Conservation (phyloP, 2,797 vertebrate species). For the Phoebastria nigripes region DNA sequence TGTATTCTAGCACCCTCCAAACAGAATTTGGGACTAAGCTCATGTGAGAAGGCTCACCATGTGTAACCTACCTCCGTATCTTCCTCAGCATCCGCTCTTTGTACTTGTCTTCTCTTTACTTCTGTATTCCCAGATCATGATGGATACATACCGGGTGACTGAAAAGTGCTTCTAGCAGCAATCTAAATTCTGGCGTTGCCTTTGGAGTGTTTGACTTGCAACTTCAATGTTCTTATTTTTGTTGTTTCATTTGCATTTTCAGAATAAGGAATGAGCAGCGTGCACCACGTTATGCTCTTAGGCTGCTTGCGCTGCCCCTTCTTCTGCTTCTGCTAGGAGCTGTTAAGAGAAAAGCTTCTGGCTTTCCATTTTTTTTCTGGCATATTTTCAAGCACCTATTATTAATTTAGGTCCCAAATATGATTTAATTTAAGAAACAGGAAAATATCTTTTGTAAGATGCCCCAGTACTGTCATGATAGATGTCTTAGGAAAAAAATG, state of each 20-base stretch:
- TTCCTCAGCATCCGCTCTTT: neutral
- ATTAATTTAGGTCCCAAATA: neutral
- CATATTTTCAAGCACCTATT: neutral
- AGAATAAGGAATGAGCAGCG: neutral
- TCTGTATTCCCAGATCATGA: neutral
- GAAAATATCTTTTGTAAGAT: neutral
- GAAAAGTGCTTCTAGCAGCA: neutral
- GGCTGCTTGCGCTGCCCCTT: neutral
- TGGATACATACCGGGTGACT: neutral
- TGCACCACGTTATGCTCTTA: neutral
- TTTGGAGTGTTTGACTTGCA: neutral
- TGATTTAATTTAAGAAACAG: neutral
- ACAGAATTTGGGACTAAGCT: neutral
- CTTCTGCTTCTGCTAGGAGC: neutral
- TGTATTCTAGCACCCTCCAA: neutral
- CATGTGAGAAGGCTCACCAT: neutral
- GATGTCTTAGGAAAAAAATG: neutral
- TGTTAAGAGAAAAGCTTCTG: neutral
- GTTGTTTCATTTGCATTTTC: neutral
- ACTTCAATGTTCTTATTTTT: neutral
- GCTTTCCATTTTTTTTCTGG: neutral
- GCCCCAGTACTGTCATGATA: neutral
- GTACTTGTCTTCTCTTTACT: neutral
- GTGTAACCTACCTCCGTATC: accelerated
- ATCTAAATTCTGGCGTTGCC: neutral